Percentiles rank a stretch among this genome's conserved stretches.
Evolutionary conservation across 1,140 invertebrate species (phyloP).

Genomic region (Parapsyche elsis): DNA sequence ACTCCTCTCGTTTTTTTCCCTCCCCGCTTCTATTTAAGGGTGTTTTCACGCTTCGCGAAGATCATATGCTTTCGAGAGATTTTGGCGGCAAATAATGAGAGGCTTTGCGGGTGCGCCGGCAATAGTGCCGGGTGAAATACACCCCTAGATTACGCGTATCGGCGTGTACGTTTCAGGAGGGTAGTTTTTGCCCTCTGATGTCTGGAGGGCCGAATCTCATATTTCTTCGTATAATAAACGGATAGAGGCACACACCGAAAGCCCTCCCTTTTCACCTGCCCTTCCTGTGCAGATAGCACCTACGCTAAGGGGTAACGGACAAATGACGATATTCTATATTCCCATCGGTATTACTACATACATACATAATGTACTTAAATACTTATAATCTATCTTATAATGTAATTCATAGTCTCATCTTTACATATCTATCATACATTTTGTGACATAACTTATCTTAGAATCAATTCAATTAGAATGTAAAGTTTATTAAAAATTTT

Average conservation of each 20-base stretch:
- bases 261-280: background rate
- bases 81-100: slow-evolving; percentile 45
- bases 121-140: slow-evolving; percentile 43
- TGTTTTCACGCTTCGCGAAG: background rate
- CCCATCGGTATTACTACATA: background rate
- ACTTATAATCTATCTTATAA: background rate
- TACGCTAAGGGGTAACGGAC: background rate
- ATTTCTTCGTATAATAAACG: slow-evolving; percentile 51
- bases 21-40: background rate
- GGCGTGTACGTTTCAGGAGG: slow-evolving; percentile 34
- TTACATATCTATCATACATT: too few relatives aligned
- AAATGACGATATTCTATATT: background rate
- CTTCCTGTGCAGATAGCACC: background rate
- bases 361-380: background rate
- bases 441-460: too few relatives aligned
- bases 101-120: slow-evolving; percentile 31
- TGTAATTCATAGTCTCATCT: too few relatives aligned
- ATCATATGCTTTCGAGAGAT: slow-evolving; percentile 41
- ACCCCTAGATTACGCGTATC: slow-evolving; percentile 39
- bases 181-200: slow-evolving; percentile 18
- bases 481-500: too few relatives aligned
- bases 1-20: background rate
- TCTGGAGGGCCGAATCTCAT: slow-evolving; percentile 37
- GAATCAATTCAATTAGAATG: too few relatives aligned
- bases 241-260: slow-evolving; percentile 6